Base-by-base conservation (phyloP, 2,797 vertebrate genomes). In the Eulemur albifrons region DNA sequence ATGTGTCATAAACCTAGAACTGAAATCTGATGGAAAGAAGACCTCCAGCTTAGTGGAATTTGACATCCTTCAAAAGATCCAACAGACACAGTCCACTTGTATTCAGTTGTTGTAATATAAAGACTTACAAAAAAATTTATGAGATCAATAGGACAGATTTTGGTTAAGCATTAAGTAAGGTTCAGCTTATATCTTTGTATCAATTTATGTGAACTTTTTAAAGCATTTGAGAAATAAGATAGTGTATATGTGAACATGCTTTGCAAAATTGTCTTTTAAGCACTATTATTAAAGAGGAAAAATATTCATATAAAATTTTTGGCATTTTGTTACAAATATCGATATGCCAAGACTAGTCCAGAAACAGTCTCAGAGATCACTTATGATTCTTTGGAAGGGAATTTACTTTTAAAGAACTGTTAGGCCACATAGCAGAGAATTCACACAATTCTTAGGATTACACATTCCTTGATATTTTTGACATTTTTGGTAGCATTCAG, bases 131-230 rank as follows among this genome's bases (percentile, higher is more conserved):
- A 87, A 76, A 90, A 30, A 57, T 89, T 80, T 52, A 54, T 88
- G 57, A 89, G 69, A 88, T 94, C 57, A 70, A 25, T 77, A 84
- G n/a, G 38, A 69, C 7, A 77, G 20, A 30, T 90, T 94, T 97
- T 94, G 69, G 43, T 88, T 52, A 87, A 27, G 12, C 30, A 63
- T 88, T 95, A 90, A 76, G 38, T 79, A 48, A 81, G 45, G 14
- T 77, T 84, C 95, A 20, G n/a, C 84, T 95, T 87, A 45, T 94
- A 61, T 93, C 40, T 86, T 88, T 8, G 11, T 87, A 61, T 59
- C 43, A 73, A 57, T 90, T 92, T 95, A 70, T 92, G 25, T 90
- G 73, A 50, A 79, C 61, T 93, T 96, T 72, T 59, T 65, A 92
- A 94, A 97, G 76, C 20, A 30, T 67, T 25, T 92, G 45, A 90